Evolutionary conservation across 2,797 vertebrate genomes (phyloP).

Genomic region (Labroides dimidiatus): DNA sequence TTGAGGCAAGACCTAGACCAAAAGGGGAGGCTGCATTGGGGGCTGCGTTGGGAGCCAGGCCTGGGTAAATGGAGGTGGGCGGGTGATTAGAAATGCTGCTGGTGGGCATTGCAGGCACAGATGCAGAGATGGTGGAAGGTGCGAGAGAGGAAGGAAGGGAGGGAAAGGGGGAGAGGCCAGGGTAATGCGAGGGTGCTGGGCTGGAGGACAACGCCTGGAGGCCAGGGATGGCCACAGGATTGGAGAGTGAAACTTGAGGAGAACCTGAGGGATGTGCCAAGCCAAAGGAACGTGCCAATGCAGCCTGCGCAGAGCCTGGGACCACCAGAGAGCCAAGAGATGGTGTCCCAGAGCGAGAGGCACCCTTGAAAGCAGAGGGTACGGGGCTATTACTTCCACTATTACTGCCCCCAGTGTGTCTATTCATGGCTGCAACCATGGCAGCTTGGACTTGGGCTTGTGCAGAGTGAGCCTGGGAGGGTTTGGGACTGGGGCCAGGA

Average conservation of each 20-base stretch:
- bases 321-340: constrained; percentile 86
- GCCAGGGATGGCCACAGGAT: constrained; percentile 83
- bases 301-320: constrained; percentile 78
- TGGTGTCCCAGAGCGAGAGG: constrained; percentile 87
- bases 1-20: constrained; percentile 88
- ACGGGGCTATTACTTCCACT: constrained; percentile 90
- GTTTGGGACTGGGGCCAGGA: constrained; percentile 80
- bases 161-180: constrained; percentile 88
- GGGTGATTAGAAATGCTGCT: constrained; percentile 75
- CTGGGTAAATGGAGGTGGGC: constrained; percentile 78
- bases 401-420: constrained; percentile 70
- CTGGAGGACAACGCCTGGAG: constrained; percentile 87
- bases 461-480: constrained; percentile 68
- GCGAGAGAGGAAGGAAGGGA: constrained; percentile 86
- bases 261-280: constrained; percentile 85
- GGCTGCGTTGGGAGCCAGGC: constrained; percentile 78
- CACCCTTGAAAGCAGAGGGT: constrained; percentile 93
- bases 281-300: constrained; percentile 84
- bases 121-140: constrained; percentile 77
- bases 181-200: constrained; percentile 86
- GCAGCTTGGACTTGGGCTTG: constrained; percentile 67
- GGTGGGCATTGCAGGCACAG: constrained; percentile 64
- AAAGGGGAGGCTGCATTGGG: constrained; percentile 85
- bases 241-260: constrained; percentile 86
- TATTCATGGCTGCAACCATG: constrained; percentile 59